Percentiles rank a stretch among this genome's conserved stretches.
Conservation (phyloP, 2,113 vertebrate species). For the Caretta caretta region DNA sequence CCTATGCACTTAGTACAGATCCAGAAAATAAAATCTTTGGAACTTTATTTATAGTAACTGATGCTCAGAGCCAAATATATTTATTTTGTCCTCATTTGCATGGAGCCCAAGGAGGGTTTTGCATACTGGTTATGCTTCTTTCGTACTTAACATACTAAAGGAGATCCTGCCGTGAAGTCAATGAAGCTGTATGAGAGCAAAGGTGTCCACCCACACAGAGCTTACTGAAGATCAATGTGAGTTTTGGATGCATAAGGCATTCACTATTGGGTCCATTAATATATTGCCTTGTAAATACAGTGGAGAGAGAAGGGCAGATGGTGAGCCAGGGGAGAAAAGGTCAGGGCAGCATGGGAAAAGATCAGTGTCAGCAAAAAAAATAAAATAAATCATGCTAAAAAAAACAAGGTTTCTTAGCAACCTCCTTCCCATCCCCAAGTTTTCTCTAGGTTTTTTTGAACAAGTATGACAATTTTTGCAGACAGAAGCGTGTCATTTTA, state of each 20-base stretch:
- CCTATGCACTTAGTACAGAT: not conserved
- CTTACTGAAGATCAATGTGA: not conserved
- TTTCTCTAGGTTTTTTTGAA: not conserved
- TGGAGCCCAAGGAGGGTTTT: conserved; percentile 2
- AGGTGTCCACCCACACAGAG: not conserved
- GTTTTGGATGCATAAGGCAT: not conserved
- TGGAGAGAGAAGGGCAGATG: not conserved
- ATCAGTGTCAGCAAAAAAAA: not conserved
- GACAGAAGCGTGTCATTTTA: not conserved
- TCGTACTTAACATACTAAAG: not conserved
- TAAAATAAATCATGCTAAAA: not conserved
- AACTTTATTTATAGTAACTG: not conserved
- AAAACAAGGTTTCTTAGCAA: not conserved
- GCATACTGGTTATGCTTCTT: not conserved
- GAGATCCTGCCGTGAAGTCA: not conserved
- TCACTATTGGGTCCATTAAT: not conserved
- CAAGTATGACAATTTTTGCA: not conserved
- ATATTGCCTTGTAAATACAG: not conserved
- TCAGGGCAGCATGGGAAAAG: not conserved
- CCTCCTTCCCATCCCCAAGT: not conserved
- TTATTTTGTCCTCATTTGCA: conserved; percentile 20
- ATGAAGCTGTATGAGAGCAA: not conserved
- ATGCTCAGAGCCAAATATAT: not conserved
- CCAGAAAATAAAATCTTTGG: not conserved
- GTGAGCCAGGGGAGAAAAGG: not conserved